These are phyloP conservation scores for Lypha dubia DNA, from an alignment of 2,888 invertebrate genomes.

Conservation along the genomic window DNA sequence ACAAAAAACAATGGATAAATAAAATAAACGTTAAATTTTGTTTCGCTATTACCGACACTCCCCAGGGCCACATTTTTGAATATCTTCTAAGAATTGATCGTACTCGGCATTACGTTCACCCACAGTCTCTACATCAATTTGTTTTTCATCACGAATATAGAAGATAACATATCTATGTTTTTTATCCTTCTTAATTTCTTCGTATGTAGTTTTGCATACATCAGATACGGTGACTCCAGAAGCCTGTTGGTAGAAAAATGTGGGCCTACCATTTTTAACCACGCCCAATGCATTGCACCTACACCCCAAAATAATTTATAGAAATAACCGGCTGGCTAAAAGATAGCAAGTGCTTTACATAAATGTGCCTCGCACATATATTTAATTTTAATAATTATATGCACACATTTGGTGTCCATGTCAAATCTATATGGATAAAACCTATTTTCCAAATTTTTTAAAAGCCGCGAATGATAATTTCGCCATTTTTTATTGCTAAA, in stretches of 20 bases:
- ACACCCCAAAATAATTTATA: slow-evolving; percentile 49
- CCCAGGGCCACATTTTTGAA: slow-evolving; percentile 94
- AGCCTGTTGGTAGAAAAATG: slow-evolving; percentile 85
- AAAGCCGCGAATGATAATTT: slow-evolving; percentile 70
- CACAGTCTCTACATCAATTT: slow-evolving; percentile 97
- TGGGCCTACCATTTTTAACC: slow-evolving; percentile 44
- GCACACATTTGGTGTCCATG: not conserved
- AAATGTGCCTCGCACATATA: no score
- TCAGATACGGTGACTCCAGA: slow-evolving; percentile 98
- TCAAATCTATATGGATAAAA: not conserved
- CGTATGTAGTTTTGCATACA: slow-evolving; percentile 96
- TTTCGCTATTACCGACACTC: slow-evolving; percentile 90
- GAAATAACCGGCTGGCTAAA: slow-evolving; percentile 26
- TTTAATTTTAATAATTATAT: not conserved
- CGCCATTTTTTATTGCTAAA: slow-evolving; percentile 72
- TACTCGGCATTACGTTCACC: slow-evolving; percentile 95
- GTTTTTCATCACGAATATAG: slow-evolving; percentile 97
- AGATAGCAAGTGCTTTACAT: not conserved
- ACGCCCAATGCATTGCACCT: slow-evolving; percentile 52
- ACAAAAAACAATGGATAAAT: not conserved
- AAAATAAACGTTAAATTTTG: not conserved
- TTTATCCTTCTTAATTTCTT: slow-evolving; percentile 99
- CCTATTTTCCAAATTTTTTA: slow-evolving; percentile 26
- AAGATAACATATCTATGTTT: slow-evolving; percentile 98
- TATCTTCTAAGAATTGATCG: slow-evolving; percentile 95